A percentile compares a stretch with the other conserved stretches of the same genome.
Evolutionary conservation across 1,140 invertebrate species (phyloP).

Genomic region (Diachasma alloeum): DNA sequence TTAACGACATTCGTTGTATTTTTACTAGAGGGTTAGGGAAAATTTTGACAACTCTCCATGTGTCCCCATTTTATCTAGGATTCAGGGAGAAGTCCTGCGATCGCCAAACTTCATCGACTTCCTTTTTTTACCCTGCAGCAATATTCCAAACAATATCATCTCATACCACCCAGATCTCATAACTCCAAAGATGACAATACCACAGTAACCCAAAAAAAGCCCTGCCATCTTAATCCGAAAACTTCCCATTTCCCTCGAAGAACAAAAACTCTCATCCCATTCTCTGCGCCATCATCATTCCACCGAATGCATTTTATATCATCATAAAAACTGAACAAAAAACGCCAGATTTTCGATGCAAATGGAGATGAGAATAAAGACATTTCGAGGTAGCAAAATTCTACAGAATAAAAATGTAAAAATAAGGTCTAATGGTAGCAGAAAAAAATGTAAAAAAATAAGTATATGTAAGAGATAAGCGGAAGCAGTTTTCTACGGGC

Average conservation of each 20-base stretch:
- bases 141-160: neutral
- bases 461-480: conserved; percentile 21
- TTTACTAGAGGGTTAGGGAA: too few relatives aligned
- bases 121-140: neutral
- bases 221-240: neutral
- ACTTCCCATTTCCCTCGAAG: neutral
- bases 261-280: neutral
- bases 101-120: neutral
- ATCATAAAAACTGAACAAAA: neutral
- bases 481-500: conserved; percentile 26
- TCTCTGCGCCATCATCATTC: neutral
- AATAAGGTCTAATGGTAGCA: neutral
- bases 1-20: too few relatives aligned
- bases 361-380: neutral
- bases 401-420: neutral
- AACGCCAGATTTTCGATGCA: neutral
- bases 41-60: too few relatives aligned
- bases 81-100: too few relatives aligned
- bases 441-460: neutral
- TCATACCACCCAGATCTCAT: neutral
- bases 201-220: neutral
- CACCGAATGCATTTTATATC: neutral
- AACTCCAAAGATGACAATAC: neutral
- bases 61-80: too few relatives aligned
- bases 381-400: neutral